Evolutionary conservation across 1,140 invertebrate species (phyloP).

Genomic region (Homarus americanus): DNA sequence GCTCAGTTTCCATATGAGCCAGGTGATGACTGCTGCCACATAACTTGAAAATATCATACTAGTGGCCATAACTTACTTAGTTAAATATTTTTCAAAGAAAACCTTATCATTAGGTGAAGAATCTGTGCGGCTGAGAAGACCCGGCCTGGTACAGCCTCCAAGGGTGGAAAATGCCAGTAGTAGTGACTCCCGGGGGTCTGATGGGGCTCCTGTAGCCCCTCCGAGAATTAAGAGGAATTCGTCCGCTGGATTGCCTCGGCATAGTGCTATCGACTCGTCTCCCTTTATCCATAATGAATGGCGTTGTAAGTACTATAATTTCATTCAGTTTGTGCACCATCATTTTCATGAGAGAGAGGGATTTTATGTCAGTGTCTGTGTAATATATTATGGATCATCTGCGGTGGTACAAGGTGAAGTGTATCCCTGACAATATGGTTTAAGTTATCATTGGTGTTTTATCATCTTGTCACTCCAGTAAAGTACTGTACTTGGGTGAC

Average conservation of each 20-base stretch:
- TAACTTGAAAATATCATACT: too few species aligned
- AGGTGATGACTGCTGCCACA: too few species aligned
- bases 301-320: constrained; percentile 30
- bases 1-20: too few species aligned
- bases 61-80: too few species aligned
- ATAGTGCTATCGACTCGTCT: constrained; percentile 73
- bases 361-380: too few species aligned
- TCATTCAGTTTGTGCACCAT: background rate
- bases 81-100: background rate
- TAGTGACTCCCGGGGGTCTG: constrained; percentile 75
- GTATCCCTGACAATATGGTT: too few species aligned
- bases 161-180: constrained; percentile 23
- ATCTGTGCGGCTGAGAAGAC: constrained; percentile 48
- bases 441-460: too few species aligned
- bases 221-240: constrained; percentile 76
- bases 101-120: constrained; percentile 24
- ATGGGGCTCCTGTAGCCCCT: constrained; percentile 70
- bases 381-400: too few species aligned
- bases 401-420: background rate
- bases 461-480: too few species aligned
- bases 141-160: background rate
- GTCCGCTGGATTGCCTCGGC: constrained; percentile 75
- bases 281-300: constrained; percentile 28
- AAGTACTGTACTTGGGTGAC: too few species aligned
- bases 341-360: too few species aligned